phyloP scores from a whole-genome alignment of 2,888 invertebrate genomes.

The Acanthoscelides obtectus region DNA sequence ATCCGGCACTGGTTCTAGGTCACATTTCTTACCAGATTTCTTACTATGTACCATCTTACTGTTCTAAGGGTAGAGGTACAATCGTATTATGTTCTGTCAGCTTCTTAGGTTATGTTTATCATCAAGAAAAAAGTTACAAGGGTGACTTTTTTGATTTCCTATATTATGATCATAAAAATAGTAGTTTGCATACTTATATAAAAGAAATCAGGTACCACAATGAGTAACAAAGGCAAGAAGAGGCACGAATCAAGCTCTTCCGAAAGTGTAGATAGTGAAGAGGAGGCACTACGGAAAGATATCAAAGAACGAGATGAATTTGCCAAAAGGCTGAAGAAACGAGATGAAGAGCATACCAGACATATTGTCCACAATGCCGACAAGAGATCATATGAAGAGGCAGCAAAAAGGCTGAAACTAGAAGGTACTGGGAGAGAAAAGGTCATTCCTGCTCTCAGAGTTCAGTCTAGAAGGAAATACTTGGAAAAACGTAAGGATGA shows the following conservation, averaged over 20 bases:
- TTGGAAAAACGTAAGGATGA: conserved; percentile 94
- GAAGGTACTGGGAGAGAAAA: conserved; percentile 83
- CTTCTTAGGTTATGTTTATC: too few relatives aligned
- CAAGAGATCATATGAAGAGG: conserved; percentile 76
- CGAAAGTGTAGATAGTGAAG: conserved; percentile 65
- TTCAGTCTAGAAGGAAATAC: conserved; percentile 90
- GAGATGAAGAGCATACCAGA: conserved; percentile 83
- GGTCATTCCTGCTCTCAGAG: conserved; percentile 79
- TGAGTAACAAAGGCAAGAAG: conserved; percentile 43
- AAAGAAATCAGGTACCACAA: too few relatives aligned
- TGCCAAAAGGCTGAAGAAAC: conserved; percentile 77
- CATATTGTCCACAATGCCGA: conserved; percentile 68
- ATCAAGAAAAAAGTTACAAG: too few relatives aligned
- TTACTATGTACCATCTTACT: too few relatives aligned
- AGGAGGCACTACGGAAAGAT: conserved; percentile 77
- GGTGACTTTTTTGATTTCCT: too few relatives aligned
- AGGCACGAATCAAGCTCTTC: conserved; percentile 54
- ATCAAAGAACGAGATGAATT: conserved; percentile 92
- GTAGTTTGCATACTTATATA: too few relatives aligned
- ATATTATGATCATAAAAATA: too few relatives aligned
- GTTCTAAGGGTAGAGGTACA: too few relatives aligned
- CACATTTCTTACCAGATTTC: too few relatives aligned
- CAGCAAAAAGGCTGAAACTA: conserved; percentile 82
- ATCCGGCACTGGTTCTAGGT: too few relatives aligned
- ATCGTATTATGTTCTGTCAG: too few relatives aligned